Conservation (phyloP, 2,888 invertebrate species). For the Apamea crenata region DNA sequence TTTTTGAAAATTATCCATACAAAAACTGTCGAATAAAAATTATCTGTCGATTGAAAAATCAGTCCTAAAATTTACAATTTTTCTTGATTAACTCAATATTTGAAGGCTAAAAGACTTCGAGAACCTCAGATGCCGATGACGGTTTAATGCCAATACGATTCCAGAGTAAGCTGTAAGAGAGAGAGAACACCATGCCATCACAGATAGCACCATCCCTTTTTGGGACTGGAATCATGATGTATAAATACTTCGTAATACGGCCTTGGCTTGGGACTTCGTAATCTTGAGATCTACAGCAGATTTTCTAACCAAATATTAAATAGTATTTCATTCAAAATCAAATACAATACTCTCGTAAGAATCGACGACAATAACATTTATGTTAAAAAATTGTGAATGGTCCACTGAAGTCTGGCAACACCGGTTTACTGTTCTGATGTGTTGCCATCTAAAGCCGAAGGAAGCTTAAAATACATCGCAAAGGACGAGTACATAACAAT, state of each 20-base stretch:
- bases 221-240: too few species aligned
- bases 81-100: conserved; percentile 1
- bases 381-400: neutral
- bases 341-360: neutral
- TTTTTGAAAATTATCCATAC: too few species aligned
- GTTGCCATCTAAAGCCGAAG: neutral
- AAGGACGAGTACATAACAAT: neutral
- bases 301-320: neutral
- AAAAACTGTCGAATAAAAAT: too few species aligned
- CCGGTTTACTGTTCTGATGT: neutral
- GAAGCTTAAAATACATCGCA: neutral
- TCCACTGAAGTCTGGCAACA: neutral
- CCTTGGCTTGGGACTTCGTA: too few species aligned
- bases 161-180: neutral
- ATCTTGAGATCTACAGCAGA: neutral
- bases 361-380: neutral
- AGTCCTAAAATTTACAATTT: neutral
- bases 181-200: too few species aligned
- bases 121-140: neutral
- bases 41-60: too few species aligned
- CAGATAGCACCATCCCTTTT: too few species aligned
- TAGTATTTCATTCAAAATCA: neutral
- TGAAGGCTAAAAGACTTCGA: neutral
- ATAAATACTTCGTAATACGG: neutral
- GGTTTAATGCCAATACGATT: neutral